Evolutionary conservation across 1,140 invertebrate genomes (phyloP).

Genomic region (Zaprionus vittiger): DNA sequence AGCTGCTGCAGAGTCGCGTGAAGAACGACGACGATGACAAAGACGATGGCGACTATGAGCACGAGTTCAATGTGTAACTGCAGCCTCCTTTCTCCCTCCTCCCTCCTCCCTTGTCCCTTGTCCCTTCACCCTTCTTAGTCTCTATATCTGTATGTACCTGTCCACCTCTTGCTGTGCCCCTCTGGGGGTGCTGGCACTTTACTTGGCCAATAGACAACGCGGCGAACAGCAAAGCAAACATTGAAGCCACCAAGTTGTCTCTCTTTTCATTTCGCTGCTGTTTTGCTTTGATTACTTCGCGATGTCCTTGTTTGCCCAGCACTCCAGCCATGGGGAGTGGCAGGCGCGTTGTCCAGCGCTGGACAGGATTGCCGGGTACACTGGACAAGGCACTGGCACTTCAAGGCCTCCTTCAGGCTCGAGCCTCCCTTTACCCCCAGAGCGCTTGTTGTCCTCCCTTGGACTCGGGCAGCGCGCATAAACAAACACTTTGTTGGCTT

Average conservation of each 20-base stretch:
- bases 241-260: background rate
- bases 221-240: slow-evolving; percentile 45
- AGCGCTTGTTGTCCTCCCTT: background rate
- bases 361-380: background rate
- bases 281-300: slow-evolving; percentile 54
- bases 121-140: background rate
- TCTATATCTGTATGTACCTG: background rate
- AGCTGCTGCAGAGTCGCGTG: background rate
- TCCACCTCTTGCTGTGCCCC: background rate
- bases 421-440: no score
- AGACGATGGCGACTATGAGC: background rate
- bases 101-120: no score
- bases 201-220: slow-evolving; percentile 34
- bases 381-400: background rate
- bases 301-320: slow-evolving; percentile 55
- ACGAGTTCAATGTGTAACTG: slow-evolving; percentile 56
- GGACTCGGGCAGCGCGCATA: slow-evolving; percentile 3
- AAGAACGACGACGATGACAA: background rate
- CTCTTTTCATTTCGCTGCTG: slow-evolving; percentile 13
- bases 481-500: slow-evolving; percentile 25
- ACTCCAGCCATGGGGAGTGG: slow-evolving; percentile 21
- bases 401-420: background rate
- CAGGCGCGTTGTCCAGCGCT: background rate
- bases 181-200: slow-evolving; percentile 6
- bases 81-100: no score